Base-by-base conservation (phyloP, 2,797 vertebrate species). In the Brachyalestes nurse region DNA sequence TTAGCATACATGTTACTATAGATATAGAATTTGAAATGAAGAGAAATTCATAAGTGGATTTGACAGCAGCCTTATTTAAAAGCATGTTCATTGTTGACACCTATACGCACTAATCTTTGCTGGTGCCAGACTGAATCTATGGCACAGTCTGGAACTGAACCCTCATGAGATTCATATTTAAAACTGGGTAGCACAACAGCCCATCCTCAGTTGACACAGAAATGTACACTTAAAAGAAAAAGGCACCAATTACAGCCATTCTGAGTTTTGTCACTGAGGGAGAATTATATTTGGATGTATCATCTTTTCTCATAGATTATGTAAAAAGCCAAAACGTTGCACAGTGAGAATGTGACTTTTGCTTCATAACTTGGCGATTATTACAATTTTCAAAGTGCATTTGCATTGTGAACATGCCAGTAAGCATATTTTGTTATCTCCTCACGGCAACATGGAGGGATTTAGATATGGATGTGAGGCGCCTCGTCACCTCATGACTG, bases 151-250 rank as follows among this genome's bases (percentile, higher is more conserved):
- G 60, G 28, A 62, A 62, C 5, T 28, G 25, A 61, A 61, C n/a
- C 19, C 38, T 47, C 67, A 25, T 70, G 21, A 45, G 19, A 69
- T 47, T 69, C 66, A 23, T 61, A 61, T 61, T n/a, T 57, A n/a
- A n/a, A 57, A 57, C 55, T 45, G 42, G 42, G 13, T 25, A 61
- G 23, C 21, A 61, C 8, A 8, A 25, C 21, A 28, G 60, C 13
- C 60, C 28, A 25, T 62, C 23, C 23, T 23, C 60, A 28, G 28
- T 34, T 28, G 45, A 70, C 45, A 70, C 7, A 17, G 23, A 47
- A 47, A 47, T 23, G 23, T 70, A 38, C 21, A 28, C 45, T 28
- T 70, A 23, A 23, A 49, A 70, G 21, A 23, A 49, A 70, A 70
- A 70, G 9, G 47, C n/a, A 25, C 45, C 47, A 49, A 70, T 70